Percentiles rank a stretch among this genome's conserved stretches.
These are phyloP conservation scores for Diplodus puntazzo DNA, from an alignment of 2,797 vertebrate species.

Conservation along the genomic window DNA sequence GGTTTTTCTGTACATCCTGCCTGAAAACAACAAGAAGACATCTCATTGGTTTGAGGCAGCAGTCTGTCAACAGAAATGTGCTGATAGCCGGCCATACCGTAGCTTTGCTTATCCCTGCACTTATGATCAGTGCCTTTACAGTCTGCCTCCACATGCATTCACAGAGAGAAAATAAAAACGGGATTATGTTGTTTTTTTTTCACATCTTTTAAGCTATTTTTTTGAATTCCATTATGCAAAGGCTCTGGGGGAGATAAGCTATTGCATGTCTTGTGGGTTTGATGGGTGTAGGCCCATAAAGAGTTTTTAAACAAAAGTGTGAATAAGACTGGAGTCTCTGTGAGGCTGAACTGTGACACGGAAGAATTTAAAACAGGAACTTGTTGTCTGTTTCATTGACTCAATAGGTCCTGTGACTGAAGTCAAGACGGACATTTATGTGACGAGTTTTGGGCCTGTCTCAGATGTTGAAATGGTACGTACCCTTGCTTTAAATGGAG, in stretches of 20 bases:
- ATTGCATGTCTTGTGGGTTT: conserved; percentile 41
- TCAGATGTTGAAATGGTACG: conserved; percentile 99
- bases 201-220: conserved; percentile 56
- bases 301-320: conserved; percentile 29
- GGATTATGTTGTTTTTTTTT: conserved; percentile 54
- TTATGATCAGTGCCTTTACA: conserved; percentile 20
- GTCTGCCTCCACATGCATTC: conserved; percentile 30
- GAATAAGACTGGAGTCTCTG: conserved; percentile 38
- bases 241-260: conserved; percentile 40
- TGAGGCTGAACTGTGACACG: not conserved
- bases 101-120: conserved; percentile 28
- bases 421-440: conserved; percentile 99
- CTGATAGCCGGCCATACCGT: not conserved
- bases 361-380: conserved; percentile 31
- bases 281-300: conserved; percentile 21
- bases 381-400: conserved; percentile 46
- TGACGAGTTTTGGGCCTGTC: conserved; percentile 99
- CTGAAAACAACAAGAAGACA: conserved; percentile 26
- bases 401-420: conserved; percentile 95
- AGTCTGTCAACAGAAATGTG: conserved; percentile 40
- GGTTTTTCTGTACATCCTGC: conserved; percentile 35
- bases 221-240: conserved; percentile 52
- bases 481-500: conserved; percentile 25
- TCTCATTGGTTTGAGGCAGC: conserved; percentile 10
- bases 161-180: conserved; percentile 41